Evolutionary conservation across 2,113 vertebrate species (phyloP), one percentile per base, ranked within the genome.

Genomic region (Raphicerus campestris): DNA sequence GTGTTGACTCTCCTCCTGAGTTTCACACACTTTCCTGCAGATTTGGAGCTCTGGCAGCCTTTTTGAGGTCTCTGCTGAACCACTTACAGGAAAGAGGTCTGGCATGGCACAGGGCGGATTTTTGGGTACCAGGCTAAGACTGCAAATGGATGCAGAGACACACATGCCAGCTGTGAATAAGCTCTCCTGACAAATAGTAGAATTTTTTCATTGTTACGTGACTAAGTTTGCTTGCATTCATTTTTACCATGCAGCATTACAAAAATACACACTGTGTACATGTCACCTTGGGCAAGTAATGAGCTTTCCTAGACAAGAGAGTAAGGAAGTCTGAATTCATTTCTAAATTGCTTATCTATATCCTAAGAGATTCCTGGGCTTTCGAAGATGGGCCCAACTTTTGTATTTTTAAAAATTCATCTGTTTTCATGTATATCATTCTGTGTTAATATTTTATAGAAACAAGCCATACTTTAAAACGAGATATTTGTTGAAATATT

Each of bases 401-500:
- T 66, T 28, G 6, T 56, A 39, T 61, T 93, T 87, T 53, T 16
- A 32, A 94, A 91, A 93, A 55, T 61, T 81, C 51, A 56, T 77
- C 58, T 63, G 51, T 10, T 83, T 60, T 16, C 60, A 42, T 30
- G 28, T 45, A 30, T 51, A 56, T 75, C 24, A 82, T 51, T 73
- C 16, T 85, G 28, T 61, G n/a, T 78, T 82, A 53, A 39, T 87
- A 35, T 70, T 90, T 94, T 94, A 82, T 17, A 66, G 53, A 91
- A 86, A 66, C 28, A 82, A 45, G 60, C 3, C 5, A 28, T 5
- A 88, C 58, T 85, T 91, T 35, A 61, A 91, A 89, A 94, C n/a
- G 66, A 92, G 66, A 3, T 53, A 83, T 32, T 80, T 88, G 47
- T 88, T 77, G 86, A 63, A 97, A 97, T 20, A 15, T 93, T 97